phyloP scores from a whole-genome alignment of 2,888 invertebrate genomes.

The Acleris cristana region DNA sequence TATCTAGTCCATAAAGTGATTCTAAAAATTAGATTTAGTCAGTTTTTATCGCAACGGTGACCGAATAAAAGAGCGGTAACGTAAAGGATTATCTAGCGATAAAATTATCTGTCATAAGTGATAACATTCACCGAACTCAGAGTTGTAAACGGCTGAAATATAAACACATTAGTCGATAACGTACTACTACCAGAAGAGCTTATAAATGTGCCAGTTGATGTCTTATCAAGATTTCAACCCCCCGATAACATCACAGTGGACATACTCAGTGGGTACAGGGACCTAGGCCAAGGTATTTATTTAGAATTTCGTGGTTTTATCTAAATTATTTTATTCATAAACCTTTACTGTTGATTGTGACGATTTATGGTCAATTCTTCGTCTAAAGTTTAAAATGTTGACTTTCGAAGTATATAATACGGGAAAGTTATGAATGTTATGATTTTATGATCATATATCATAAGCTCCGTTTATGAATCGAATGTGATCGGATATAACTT shows the following conservation, averaged over 20 bases:
- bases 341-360: no score
- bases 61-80: conserved; percentile 9
- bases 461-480: no score
- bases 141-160: background rate
- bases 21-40: background rate
- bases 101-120: conserved; percentile 19
- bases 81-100: conserved; percentile 21
- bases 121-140: conserved; percentile 17
- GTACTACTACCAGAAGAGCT: background rate
- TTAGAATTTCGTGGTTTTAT: background rate
- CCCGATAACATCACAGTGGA: background rate
- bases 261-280: background rate
- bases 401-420: no score
- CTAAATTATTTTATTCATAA: no score
- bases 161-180: conserved; percentile 12
- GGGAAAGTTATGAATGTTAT: no score
- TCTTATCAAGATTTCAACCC: background rate
- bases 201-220: background rate
- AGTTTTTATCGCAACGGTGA: conserved; percentile 3
- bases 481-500: no score
- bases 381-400: no score
- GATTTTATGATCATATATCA: no score
- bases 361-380: no score
- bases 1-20: conserved; percentile 43
- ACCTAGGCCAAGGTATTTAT: background rate